Percentiles rank a stretch among this genome's conserved stretches.
Evolutionary conservation across 2,888 invertebrate species (phyloP).

Genomic region (Drosophila sordidula): DNA sequence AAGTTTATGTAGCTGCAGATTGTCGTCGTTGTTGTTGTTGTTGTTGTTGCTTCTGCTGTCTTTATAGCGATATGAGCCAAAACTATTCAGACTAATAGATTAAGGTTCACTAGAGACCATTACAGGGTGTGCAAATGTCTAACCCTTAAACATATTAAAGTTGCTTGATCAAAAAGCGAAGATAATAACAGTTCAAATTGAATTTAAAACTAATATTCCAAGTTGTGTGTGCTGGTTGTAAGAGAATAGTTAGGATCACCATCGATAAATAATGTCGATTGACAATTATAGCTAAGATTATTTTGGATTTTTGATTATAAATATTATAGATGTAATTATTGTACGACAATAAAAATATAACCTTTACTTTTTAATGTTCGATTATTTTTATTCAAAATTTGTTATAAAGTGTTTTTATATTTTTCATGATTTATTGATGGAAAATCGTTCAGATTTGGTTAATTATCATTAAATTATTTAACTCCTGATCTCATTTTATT

Average conservation of each 20-base stretch:
- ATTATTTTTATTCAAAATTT: no score
- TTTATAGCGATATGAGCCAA: constrained; percentile 20
- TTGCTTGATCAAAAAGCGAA: not conserved
- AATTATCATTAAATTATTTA: not conserved
- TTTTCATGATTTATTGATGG: no score
- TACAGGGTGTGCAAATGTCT: not conserved
- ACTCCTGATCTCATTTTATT: not conserved
- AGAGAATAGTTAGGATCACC: not conserved
- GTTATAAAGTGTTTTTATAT: no score
- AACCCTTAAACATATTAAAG: not conserved
- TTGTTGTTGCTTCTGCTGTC: constrained; percentile 11
- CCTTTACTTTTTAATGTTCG: no score
- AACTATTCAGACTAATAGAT: constrained; percentile 44
- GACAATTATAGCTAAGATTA: no score
- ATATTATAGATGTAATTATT: no score
- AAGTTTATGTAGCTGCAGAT: constrained; percentile 53
- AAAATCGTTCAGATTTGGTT: no score
- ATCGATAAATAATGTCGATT: no score
- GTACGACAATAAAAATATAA: no score
- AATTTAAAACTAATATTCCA: not conserved
- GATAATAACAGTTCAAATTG: not conserved
- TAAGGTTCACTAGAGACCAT: constrained; percentile 6
- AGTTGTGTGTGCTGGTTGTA: not conserved
- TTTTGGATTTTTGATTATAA: no score
- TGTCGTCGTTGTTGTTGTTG: constrained; percentile 6